Conservation (phyloP, 1,140 invertebrate species). For the Paraescarpia echinospica region DNA sequence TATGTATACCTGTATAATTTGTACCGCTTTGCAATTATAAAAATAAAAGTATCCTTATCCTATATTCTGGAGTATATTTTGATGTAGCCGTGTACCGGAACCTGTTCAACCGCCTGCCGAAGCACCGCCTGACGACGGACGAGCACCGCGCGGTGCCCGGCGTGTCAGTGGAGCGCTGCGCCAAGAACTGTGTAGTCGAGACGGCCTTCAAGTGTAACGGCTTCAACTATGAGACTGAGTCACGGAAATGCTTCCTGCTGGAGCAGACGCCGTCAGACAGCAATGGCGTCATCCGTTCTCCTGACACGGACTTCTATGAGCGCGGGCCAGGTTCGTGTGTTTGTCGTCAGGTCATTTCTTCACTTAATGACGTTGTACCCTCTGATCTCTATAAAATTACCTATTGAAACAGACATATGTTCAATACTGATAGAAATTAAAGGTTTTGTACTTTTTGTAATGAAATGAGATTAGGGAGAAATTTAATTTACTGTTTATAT, state of each 20-base stretch:
- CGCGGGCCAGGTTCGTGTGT: conserved; percentile 37
- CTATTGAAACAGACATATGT: no score
- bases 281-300: neutral
- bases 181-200: conserved; percentile 50
- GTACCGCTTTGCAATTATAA: no score
- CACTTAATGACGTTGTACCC: no score
- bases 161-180: conserved; percentile 43
- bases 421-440: conserved; percentile 18
- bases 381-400: no score
- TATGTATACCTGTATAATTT: no score
- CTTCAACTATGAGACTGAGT: conserved; percentile 45
- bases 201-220: conserved; percentile 48
- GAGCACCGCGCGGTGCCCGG: neutral
- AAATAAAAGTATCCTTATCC: no score
- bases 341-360: conserved; percentile 20
- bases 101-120: conserved; percentile 21
- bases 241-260: conserved; percentile 47
- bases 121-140: conserved; percentile 6
- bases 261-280: conserved; percentile 34
- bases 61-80: neutral
- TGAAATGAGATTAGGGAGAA: neutral
- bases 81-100: conserved; percentile 18
- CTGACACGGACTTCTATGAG: conserved; percentile 47
- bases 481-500: conserved; percentile 9
- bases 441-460: conserved; percentile 16